Conservation (phyloP, 2,888 invertebrate species). For the Drosophila demipolita region DNA sequence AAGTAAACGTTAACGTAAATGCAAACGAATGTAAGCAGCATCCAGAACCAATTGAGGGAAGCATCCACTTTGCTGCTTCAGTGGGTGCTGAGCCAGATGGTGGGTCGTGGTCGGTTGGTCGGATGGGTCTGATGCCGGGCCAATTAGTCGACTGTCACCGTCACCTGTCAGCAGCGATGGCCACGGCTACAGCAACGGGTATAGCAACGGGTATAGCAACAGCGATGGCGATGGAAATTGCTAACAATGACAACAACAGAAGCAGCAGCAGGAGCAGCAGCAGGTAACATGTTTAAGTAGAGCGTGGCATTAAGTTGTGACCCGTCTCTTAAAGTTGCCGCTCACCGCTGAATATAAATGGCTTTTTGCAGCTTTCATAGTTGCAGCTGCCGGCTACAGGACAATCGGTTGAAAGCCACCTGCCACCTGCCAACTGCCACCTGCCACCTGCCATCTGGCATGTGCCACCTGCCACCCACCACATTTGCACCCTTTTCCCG, state of each 20-base stretch:
- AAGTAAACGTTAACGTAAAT: slow-evolving; percentile 14
- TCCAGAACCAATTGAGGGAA: slow-evolving; percentile 9
- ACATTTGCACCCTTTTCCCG: background rate
- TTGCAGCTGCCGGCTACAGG: slow-evolving; percentile 25
- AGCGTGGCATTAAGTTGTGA: slow-evolving; percentile 55
- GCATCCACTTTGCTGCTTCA: slow-evolving; percentile 57
- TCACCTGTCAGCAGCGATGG: slow-evolving; percentile 46
- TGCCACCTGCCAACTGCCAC: slow-evolving; percentile 10
- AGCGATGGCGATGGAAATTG: slow-evolving; percentile 10
- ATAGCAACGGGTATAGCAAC: slow-evolving; percentile 11
- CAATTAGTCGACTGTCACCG: slow-evolving; percentile 69
- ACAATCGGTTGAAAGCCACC: slow-evolving; percentile 6
- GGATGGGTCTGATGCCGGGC: slow-evolving; percentile 37
- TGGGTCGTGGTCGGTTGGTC: slow-evolving; percentile 49
- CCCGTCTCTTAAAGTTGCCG: slow-evolving; percentile 55
- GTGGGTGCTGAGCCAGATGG: slow-evolving; percentile 48
- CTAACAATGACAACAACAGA: slow-evolving; percentile 43
- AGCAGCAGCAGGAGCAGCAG: background rate
- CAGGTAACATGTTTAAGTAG: slow-evolving; percentile 47
- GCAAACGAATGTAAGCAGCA: slow-evolving; percentile 24
- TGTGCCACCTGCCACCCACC: no score
- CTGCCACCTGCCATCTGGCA: background rate
- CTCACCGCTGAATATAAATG: slow-evolving; percentile 59
- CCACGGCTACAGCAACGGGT: slow-evolving; percentile 13
- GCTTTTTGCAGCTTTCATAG: slow-evolving; percentile 15